Conservation (phyloP, 2,797 vertebrate genomes). For the Lerista edwardsae region DNA sequence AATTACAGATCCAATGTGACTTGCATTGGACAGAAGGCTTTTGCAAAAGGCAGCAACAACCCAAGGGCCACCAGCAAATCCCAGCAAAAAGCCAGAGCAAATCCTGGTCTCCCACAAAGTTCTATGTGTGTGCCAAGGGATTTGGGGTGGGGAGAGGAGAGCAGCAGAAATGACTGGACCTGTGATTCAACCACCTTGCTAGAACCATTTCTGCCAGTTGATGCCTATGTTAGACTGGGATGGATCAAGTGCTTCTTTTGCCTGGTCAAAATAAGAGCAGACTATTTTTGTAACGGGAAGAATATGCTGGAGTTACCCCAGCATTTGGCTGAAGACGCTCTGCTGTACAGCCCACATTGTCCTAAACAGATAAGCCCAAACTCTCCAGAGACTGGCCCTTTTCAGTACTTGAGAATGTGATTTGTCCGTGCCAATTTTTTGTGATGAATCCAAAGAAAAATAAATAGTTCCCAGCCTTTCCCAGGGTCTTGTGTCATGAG, state of each 20-base stretch:
- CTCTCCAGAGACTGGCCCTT: conserved; percentile 46
- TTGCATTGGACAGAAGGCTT: too few species aligned
- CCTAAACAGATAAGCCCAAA: conserved; percentile 32
- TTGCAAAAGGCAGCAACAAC: too few species aligned
- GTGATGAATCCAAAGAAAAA: conserved; percentile 65
- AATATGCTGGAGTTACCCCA: not conserved
- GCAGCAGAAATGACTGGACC: too few species aligned
- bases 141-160: too few species aligned
- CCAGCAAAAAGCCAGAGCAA: too few species aligned
- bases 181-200: too few species aligned
- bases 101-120: too few species aligned
- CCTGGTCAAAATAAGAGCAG: not conserved
- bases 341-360: not conserved
- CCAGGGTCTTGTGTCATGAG: conserved; percentile 75
- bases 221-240: not conserved
- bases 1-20: too few species aligned
- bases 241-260: not conserved
- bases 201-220: not conserved
- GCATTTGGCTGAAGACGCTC: not conserved
- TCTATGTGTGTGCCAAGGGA: too few species aligned
- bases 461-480: conserved; percentile 73
- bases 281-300: conserved; percentile 34
- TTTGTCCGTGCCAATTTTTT: conserved; percentile 65
- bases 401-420: conserved; percentile 40
- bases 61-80: too few species aligned